Evolutionary conservation across 1,140 invertebrate species (phyloP).

Genomic region (Probaryconus sp.): DNA sequence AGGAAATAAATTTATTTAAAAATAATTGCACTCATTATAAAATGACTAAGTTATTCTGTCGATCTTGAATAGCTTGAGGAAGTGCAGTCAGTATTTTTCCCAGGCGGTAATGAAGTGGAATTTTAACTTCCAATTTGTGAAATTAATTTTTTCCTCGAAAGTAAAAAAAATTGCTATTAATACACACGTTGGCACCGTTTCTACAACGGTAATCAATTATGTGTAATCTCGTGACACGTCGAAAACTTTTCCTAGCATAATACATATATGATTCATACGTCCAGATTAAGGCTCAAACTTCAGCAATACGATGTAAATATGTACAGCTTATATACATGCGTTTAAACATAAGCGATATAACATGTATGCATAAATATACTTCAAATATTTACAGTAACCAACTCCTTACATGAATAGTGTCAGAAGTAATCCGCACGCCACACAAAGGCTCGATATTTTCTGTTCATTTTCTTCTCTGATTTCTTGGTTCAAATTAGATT

Average conservation of each 20-base stretch:
- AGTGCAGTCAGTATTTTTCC: too few species aligned
- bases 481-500: too few species aligned
- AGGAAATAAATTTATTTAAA: too few species aligned
- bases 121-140: too few species aligned
- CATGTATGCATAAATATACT: too few species aligned
- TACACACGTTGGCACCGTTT: constrained; percentile 6
- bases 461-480: constrained; percentile 1
- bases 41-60: too few species aligned
- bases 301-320: constrained; percentile 14
- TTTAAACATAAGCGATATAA: too few species aligned
- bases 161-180: constrained; percentile 10
- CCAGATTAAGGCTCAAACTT: constrained; percentile 1
- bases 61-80: too few species aligned
- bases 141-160: neutral
- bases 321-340: constrained; percentile 4
- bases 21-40: too few species aligned
- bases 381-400: constrained; percentile 17
- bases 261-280: constrained; percentile 27
- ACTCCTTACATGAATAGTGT: constrained; percentile 23
- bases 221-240: constrained; percentile 23
- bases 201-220: constrained; percentile 17
- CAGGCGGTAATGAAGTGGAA: too few species aligned
- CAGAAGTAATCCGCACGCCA: constrained; percentile 1
- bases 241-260: constrained; percentile 19
- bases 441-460: constrained; percentile 4